These are phyloP conservation scores for Psittacus erithacus DNA, from an alignment of 2,113 vertebrate genomes.

Conservation along the genomic window DNA sequence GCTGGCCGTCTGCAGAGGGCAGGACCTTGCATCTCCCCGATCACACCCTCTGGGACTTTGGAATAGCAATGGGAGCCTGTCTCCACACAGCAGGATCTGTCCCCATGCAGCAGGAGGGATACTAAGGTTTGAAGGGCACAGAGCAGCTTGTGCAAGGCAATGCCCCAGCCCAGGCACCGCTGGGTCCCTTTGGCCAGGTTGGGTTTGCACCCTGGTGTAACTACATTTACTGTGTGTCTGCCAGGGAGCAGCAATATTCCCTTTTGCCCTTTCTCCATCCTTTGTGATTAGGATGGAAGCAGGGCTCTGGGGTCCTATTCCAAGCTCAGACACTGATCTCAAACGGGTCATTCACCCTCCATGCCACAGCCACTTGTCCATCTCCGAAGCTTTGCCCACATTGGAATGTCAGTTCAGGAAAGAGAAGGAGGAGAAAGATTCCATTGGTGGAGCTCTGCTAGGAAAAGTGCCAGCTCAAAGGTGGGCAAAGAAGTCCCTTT, in stretches of 20 bases:
- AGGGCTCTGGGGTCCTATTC: background rate
- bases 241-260: background rate
- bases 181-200: background rate
- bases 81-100: background rate
- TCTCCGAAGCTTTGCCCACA: background rate
- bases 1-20: background rate
- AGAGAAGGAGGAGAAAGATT: background rate
- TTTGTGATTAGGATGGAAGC: background rate
- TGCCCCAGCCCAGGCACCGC: background rate
- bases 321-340: background rate
- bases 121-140: background rate
- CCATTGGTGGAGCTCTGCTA: background rate
- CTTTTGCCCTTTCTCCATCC: background rate
- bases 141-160: no score
- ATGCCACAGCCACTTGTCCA: background rate
- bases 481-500: background rate
- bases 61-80: background rate
- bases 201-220: background rate
- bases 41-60: slow-evolving; percentile 36
- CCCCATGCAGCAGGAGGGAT: background rate
- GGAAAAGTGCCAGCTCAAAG: background rate
- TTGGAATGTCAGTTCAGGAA: background rate
- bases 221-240: background rate
- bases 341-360: background rate
- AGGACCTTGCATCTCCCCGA: background rate